Evolutionary conservation across 2,113 vertebrate genomes (phyloP), one percentile per base, ranked within the genome.

Genomic region (Pantherophis guttatus): DNA sequence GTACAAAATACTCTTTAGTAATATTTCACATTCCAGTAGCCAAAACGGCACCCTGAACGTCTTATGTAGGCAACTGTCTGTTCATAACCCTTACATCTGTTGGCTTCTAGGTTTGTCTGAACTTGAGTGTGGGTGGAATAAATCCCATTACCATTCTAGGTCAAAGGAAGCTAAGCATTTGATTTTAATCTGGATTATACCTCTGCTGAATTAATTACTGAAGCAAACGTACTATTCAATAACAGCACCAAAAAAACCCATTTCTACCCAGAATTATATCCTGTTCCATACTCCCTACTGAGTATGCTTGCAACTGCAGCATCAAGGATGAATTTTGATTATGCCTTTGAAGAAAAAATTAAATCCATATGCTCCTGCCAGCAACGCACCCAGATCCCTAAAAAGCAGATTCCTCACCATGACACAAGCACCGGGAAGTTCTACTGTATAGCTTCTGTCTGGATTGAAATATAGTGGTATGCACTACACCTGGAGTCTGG

Each of bases 141-240:
- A 92, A 93, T 93, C 86, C 81, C 23, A 88, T 91, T 55, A 26
- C 75, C 59, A 91, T 70, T 93, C 86, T 90, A 91, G 65, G 91
- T 90, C 89, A 87, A 19, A 33, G 75, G 58, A 88, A 89, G 33
- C 7, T 87, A 39, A 86, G 19, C 91, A 26, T 24, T 33, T 53
- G 50, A 92, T 65, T 92, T 92, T 94, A 90, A 94, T 87, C 57
- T 90, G 87, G 57, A 55, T 54, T 62, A 50, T 19, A 44, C 59
- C 86, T 50, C 62, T 52, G n/a, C 70, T 86, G 55, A 55, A 91
- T 91, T 58, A 55, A 52, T 44, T 58, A 55, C 15, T 15, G 92
- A 86, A 54, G 57, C 57, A 48, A 90, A 26, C 10, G 15, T 12
- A 50, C 24, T 53, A n/a, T 70, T 58, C 58, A 44, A 11, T 85